Percentiles rank a stretch among this genome's conserved stretches.
Evolutionary conservation across 2,797 vertebrate species (phyloP).

Genomic region (Lophotriccus pileatus): DNA sequence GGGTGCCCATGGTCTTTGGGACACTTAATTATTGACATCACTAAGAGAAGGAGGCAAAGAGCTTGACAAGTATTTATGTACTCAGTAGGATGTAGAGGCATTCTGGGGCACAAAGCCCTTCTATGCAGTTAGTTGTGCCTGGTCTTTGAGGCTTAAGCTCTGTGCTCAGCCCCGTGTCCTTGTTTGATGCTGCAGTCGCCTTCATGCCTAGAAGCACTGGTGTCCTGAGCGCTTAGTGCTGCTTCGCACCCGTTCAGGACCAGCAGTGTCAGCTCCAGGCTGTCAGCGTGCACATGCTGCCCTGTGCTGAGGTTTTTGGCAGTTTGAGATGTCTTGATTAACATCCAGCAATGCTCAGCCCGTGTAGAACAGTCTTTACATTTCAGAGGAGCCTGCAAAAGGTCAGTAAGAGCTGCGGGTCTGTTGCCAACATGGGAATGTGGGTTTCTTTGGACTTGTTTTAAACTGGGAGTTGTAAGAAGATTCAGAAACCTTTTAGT

Average conservation of each 20-base stretch:
- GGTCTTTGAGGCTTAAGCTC: background rate
- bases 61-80: background rate
- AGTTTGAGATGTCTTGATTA: background rate
- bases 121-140: background rate
- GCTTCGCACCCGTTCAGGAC: background rate
- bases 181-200: background rate
- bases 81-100: background rate
- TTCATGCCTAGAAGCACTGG: background rate
- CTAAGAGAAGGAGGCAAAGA: background rate
- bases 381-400: background rate
- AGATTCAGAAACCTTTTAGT: background rate
- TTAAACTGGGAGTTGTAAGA: background rate
- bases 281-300: background rate
- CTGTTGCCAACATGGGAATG: background rate
- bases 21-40: background rate
- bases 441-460: background rate
- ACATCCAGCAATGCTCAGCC: rapidly evolving
- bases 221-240: background rate
- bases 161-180: background rate
- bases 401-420: background rate
- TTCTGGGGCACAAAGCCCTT: background rate
- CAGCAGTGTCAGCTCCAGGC: rapidly evolving
- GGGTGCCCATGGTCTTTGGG: background rate
- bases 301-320: background rate
- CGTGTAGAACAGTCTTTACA: rapidly evolving